These are phyloP conservation scores for Trichogramma pretiosum DNA, from an alignment of 1,140 invertebrate species.

Conservation along the genomic window DNA sequence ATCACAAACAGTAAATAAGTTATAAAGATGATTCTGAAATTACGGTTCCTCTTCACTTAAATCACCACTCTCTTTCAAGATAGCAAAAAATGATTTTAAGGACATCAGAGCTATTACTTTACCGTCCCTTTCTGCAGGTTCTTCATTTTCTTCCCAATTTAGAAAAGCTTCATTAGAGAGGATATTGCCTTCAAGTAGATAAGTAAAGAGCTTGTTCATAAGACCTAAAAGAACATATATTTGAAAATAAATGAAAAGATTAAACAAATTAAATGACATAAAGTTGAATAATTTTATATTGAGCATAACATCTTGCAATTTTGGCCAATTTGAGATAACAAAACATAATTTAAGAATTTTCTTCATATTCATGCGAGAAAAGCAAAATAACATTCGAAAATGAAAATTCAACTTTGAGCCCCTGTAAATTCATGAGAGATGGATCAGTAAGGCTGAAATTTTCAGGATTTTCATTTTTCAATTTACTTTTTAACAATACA, in stretches of 20 bases:
- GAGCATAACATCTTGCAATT: no score
- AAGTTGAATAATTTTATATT: no score
- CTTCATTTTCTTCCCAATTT: conserved; percentile 48
- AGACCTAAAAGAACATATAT: conserved; percentile 38
- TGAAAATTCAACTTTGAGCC: no score
- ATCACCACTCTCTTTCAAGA: conserved; percentile 49
- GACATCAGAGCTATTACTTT: conserved; percentile 51
- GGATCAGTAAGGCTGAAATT: no score
- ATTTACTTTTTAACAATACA: no score
- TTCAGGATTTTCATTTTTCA: no score
- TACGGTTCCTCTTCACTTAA: conserved; percentile 36
- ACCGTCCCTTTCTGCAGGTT: conserved; percentile 47
- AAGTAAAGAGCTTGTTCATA: conserved; percentile 47
- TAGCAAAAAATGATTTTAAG: conserved; percentile 52
- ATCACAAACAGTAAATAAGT: conserved; percentile 22
- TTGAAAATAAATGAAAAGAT: not conserved
- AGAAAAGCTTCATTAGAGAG: conserved; percentile 55
- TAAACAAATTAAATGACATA: no score
- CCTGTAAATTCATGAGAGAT: no score
- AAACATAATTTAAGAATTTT: no score
- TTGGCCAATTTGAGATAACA: no score
- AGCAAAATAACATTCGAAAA: no score
- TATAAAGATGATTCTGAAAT: conserved; percentile 19
- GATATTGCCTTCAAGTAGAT: conserved; percentile 50
- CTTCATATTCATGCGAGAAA: no score